Evolutionary conservation across 2,888 invertebrate species (phyloP), one percentile per base, ranked within the genome.

Genomic region (Horisme vitalbata): DNA sequence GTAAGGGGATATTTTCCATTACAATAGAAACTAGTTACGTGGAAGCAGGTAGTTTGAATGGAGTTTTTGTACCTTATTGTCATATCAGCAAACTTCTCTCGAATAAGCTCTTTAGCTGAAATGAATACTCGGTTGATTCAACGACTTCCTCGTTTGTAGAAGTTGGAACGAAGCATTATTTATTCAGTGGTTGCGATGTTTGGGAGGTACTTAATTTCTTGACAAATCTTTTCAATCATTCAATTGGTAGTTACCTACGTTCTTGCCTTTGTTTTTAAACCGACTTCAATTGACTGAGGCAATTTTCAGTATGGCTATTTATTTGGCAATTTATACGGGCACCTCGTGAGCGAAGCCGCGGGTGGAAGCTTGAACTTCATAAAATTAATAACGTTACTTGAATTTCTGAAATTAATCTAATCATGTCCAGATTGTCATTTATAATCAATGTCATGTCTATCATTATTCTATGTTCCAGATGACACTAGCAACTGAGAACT

Each of bases 401-500:
- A n/a, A n/a, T n/a, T n/a, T n/a, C n/a, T n/a, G n/a, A n/a, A n/a
- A n/a, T n/a, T n/a, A n/a, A n/a, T n/a, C n/a, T n/a, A n/a, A n/a
- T n/a, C n/a, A n/a, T n/a, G n/a, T n/a, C n/a, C n/a, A n/a, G n/a
- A n/a, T n/a, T n/a, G n/a, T n/a, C n/a, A n/a, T n/a, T n/a, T n/a
- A n/a, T n/a, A n/a, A n/a, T n/a, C n/a, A n/a, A n/a, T n/a, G n/a
- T n/a, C n/a, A n/a, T n/a, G n/a, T n/a, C n/a, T n/a, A n/a, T 6
- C 6, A 18, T 8, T 31, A 20, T 3, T 8, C 13, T 4, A 61
- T 63, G 53, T 64, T 66, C 10, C 79, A 90, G 90, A 86, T 87
- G 86, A 83, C 90, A 4, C 62, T 80, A 20, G 81, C 80, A 37
- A 88, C 89, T 12, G 88, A 88, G 52, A 88, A 87, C 63, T 85